A percentile compares a stretch with the other conserved stretches of the same genome.
Evolutionary conservation across 2,113 vertebrate genomes (phyloP).

Genomic region (Xenotilapia leptura): DNA sequence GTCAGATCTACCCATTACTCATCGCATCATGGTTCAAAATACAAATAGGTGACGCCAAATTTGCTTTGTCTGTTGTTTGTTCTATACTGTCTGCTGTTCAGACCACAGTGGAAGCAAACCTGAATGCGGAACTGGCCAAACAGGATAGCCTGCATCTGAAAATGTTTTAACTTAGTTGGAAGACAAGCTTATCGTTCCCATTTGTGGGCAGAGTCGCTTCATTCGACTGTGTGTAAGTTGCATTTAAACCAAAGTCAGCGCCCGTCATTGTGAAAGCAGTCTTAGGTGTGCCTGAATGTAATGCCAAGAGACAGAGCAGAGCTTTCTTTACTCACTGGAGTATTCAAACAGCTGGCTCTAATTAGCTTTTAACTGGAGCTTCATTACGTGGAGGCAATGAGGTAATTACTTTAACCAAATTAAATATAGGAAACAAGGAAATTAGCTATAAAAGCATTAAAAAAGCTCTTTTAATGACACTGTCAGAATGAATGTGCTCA

Average conservation of each 20-base stretch:
- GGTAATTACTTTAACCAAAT: slow-evolving; percentile 16
- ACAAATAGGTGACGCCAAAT: background rate
- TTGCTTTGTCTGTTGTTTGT: background rate
- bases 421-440: background rate
- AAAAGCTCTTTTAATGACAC: background rate
- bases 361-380: slow-evolving; percentile 4
- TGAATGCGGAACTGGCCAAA: background rate
- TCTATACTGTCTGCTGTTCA: background rate
- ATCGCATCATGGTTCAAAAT: background rate
- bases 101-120: background rate
- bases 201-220: background rate
- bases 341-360: background rate
- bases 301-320: background rate
- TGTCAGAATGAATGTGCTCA: background rate
- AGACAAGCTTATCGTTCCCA: background rate
- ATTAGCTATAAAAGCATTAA: background rate
- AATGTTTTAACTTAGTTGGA: background rate
- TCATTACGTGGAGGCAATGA: background rate
- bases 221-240: background rate
- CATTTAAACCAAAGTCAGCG: background rate
- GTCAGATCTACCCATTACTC: background rate
- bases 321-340: background rate
- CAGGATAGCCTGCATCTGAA: background rate
- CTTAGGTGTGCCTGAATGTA: background rate
- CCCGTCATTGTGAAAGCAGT: background rate